Evolutionary conservation across 2,888 invertebrate species (phyloP).

Genomic region (Matsumyia berberina): DNA sequence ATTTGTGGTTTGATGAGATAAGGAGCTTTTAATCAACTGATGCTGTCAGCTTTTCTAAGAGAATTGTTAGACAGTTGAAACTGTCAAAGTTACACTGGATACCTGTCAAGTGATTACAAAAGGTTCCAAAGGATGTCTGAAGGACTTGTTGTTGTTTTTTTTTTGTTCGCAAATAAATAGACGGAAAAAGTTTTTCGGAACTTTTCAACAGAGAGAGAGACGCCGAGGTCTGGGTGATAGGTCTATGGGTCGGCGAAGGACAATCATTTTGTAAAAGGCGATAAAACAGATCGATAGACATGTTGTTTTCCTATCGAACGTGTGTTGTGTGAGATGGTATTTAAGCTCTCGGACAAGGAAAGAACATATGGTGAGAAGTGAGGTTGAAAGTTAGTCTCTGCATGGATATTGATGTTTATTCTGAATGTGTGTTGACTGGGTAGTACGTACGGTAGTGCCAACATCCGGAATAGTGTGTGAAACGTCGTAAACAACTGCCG

Average conservation of each 20-base stretch:
- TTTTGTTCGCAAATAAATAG: neutral
- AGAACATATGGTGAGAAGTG: too few relatives aligned
- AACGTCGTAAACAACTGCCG: too few relatives aligned
- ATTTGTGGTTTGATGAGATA: constrained; percentile 29
- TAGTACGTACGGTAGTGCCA: too few relatives aligned
- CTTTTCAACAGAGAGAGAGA: constrained; percentile 5
- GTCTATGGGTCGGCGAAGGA: constrained; percentile 1
- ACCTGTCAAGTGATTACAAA: constrained; percentile 23
- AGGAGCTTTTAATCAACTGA: constrained; percentile 31
- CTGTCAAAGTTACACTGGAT: constrained; percentile 18
- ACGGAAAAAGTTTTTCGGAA: neutral
- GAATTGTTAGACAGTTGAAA: constrained; percentile 27
- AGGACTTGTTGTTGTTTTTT: neutral
- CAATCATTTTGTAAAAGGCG: neutral
- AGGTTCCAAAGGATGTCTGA: neutral
- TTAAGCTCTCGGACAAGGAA: too few relatives aligned
- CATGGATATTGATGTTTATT: too few relatives aligned
- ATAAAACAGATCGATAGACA: too few relatives aligned
- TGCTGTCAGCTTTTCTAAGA: constrained; percentile 8
- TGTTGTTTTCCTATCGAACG: too few relatives aligned
- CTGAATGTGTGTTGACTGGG: too few relatives aligned
- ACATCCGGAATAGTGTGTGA: too few relatives aligned
- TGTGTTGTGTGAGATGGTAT: too few relatives aligned
- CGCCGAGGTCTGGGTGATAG: neutral
- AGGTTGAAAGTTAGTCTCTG: too few relatives aligned